phyloP scores from a whole-genome alignment of 2,113 vertebrate species.

The Gymnobelideus leadbeateri region DNA sequence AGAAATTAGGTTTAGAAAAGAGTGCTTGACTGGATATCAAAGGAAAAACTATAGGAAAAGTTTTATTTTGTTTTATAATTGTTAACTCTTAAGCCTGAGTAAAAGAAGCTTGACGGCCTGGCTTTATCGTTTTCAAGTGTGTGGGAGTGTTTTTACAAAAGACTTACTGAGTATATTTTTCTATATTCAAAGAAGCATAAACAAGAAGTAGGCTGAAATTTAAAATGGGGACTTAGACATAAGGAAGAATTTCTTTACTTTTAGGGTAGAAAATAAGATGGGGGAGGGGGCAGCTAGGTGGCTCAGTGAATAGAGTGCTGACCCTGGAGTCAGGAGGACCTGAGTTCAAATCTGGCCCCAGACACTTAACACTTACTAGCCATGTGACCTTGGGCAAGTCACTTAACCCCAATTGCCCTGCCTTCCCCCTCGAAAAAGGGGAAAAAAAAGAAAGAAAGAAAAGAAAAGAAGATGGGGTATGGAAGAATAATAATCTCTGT shows the following conservation, averaged over 20 bases:
- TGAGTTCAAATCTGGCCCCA: too few species aligned
- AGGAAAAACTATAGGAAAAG: conserved; percentile 16
- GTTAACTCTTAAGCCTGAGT: conserved; percentile 29
- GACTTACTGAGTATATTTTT: neutral
- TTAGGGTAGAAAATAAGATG: conserved; percentile 10
- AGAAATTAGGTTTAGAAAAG: conserved; percentile 30
- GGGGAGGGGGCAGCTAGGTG: too few species aligned
- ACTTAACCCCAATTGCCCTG: too few species aligned
- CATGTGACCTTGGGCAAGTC: too few species aligned
- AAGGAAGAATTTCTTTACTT: conserved; percentile 14
- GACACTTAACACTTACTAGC: too few species aligned
- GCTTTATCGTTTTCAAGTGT: conserved; percentile 36
- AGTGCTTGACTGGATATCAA: conserved; percentile 22
- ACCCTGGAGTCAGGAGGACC: too few species aligned
- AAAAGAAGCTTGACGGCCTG: conserved; percentile 14
- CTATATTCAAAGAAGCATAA: neutral
- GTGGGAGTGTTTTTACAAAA: conserved; percentile 6
- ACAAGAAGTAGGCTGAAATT: neutral
- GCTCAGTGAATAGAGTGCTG: too few species aligned
- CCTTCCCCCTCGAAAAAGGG: too few species aligned
- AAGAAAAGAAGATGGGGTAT: conserved; percentile 17
- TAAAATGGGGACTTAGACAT: neutral
- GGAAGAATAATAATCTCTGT: conserved; percentile 5
- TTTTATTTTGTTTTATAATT: conserved; percentile 22
- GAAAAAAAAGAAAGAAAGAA: too few species aligned